Base-by-base conservation (phyloP, 2,113 vertebrate species). In the Xyliphius kryptos region DNA sequence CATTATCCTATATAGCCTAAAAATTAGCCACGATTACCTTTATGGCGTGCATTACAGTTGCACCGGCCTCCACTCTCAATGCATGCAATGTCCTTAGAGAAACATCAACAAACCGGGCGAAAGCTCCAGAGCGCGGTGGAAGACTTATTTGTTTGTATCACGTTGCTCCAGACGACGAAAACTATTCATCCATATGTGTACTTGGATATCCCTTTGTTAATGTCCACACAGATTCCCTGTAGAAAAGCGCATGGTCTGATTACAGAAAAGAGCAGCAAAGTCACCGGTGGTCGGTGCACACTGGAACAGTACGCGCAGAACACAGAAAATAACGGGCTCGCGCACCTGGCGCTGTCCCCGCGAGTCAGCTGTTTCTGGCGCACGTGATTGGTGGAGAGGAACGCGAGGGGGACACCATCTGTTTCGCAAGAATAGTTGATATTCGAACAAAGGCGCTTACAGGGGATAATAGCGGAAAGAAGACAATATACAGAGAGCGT, bases 341-440 rank as follows among this genome's bases (percentile, higher is more conserved):
- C 40, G 51, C 61, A 55, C 61, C 61, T 64, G 61, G 16, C 17
- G 49, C 40, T 17, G 86, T 86, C 85, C 86, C 79, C 81, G 72
- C 79, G 72, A 79, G 83, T 93, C 91, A 92, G 91, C 89, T 90
- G 91, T 90, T 79, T 85, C 77, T 81, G 56, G 68, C 65, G 50
- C 70, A 78, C 36, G 73, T 67, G 61, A 93, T 94, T 94, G n/a
- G n/a, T n/a, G n/a, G n/a, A n/a, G n/a, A n/a, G n/a, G n/a, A n/a
- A 91, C 91, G 75, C 76, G 84, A 85, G 74, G 62, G 71, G 17
- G 70, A 72, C 73, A 75, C 89, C 88, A 86, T 89, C 89, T 89
- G 88, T 78, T 83, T 22, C 20, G 56, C 83, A 63, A 56, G 81
- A 79, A 67, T 83, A 77, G 82, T 79, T 82, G 78, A 81, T 83